A percentile compares a stretch with the other conserved stretches of the same genome.
Conservation (phyloP, 2,113 vertebrate species). For the Scomber scombrus region DNA sequence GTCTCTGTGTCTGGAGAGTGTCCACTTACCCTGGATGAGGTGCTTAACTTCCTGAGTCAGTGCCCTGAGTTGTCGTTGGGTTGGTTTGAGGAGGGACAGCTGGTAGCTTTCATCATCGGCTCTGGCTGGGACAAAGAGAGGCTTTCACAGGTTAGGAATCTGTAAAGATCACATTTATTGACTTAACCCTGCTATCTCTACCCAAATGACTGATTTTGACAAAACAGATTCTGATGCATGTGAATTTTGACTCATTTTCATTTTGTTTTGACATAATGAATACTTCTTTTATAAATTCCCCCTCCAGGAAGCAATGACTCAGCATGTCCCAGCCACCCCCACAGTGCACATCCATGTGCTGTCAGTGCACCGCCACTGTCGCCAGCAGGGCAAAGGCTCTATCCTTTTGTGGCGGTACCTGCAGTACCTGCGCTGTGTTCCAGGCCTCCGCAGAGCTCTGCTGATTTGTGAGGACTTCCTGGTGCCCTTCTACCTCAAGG, state of each 20-base stretch:
- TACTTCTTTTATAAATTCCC: not conserved
- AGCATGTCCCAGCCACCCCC: constrained; percentile 75
- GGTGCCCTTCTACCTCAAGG: constrained; percentile 85
- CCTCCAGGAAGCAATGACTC: constrained; percentile 84
- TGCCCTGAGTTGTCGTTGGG: constrained; percentile 87
- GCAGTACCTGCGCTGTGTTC: constrained; percentile 84
- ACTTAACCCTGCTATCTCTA: not conserved
- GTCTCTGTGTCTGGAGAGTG: constrained; percentile 87
- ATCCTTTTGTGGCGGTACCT: constrained; percentile 87
- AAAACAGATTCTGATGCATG: not conserved
- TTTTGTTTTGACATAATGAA: not conserved
- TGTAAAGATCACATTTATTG: not conserved
- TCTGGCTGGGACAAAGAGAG: constrained; percentile 86
- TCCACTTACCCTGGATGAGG: constrained; percentile 84
- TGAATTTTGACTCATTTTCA: not conserved
- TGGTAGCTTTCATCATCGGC: constrained; percentile 87
- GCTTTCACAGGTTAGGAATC: constrained; percentile 80
- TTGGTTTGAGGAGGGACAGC: constrained; percentile 87
- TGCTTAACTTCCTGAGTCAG: constrained; percentile 83
- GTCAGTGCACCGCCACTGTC: constrained; percentile 86
- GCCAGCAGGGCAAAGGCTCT: constrained; percentile 87
- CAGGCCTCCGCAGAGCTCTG: constrained; percentile 79
- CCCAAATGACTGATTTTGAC: not conserved
- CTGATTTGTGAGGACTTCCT: constrained; percentile 87
- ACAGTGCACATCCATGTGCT: constrained; percentile 86